phyloP scores from a whole-genome alignment of 2,113 vertebrate species.

The Saccopteryx bilineata region DNA sequence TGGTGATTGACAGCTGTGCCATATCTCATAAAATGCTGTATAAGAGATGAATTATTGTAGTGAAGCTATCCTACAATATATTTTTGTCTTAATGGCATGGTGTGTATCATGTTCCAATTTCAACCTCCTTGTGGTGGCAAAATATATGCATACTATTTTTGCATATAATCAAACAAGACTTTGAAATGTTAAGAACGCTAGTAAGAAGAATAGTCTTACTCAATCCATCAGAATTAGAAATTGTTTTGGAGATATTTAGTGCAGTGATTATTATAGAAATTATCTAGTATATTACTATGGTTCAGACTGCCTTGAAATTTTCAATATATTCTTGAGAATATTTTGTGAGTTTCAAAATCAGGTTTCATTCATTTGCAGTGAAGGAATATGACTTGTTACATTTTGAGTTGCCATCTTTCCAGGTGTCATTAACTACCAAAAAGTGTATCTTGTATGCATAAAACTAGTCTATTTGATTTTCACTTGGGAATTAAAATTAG shows the following conservation, averaged over 20 bases:
- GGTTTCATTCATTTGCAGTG: conserved; percentile 19
- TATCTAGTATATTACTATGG: background rate
- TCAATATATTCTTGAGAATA: background rate
- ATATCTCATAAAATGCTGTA: conserved; percentile 48
- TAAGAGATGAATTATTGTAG: background rate
- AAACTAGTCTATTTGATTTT: conserved; percentile 43
- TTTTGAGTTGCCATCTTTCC: conserved; percentile 19
- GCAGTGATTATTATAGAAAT: background rate
- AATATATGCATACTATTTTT: background rate
- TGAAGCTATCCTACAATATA: background rate
- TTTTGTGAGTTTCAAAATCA: background rate
- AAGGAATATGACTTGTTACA: background rate
- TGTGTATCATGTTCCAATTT: conserved; percentile 16
- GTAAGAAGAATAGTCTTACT: background rate
- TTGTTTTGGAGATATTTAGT: conserved; percentile 10
- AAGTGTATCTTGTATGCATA: background rate
- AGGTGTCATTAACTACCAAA: conserved; percentile 17
- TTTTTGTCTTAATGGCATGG: background rate
- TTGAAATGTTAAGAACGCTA: conserved; percentile 25
- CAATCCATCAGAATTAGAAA: conserved; percentile 12
- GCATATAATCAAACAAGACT: conserved; percentile 30
- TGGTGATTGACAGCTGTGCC: background rate
- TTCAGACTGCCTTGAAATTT: conserved; percentile 31
- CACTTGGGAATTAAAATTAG: background rate
- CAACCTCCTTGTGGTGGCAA: background rate